Evolutionary conservation across 2,113 vertebrate genomes (phyloP), one percentile per base, ranked within the genome.

Genomic region (Sciurus niger): DNA sequence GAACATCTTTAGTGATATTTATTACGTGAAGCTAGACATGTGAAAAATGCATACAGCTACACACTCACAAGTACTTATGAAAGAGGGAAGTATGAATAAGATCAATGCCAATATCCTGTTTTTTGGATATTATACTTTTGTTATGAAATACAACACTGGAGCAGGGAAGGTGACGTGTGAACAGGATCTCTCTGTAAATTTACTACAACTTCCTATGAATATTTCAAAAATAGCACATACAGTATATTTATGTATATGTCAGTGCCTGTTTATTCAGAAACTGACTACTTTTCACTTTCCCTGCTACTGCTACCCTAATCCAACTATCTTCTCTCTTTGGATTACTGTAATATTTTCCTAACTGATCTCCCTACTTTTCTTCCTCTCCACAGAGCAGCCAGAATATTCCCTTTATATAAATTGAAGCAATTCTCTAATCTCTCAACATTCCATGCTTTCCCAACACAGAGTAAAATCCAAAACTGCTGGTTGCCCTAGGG

Each of bases 341-440:
- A 70, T 84, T 68, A 80, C 6, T 12, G 1, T 65, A 92, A 65
- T 8, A 53, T 37, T 30, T n/a, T 82, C 12, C 55, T 63, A 46
- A 70, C 16, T 84, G 40, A 34, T 86, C 13, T 58, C 6, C 46
- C 5, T 85, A 37, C 53, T 79, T 90, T 25, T 76, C 55, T 78
- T 96, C 3, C 37, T 90, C 48, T 87, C 60, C 58, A 60, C 28
- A 68, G 20, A 82, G 11, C 3, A 67, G 32, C 25, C 53, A 91
- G 58, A 94, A 87, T 82, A 58, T 74, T 72, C 14, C 40, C n/a
- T 78, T 70, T 93, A 93, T 72, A 73, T 90, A 82, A 93, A 80
- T 86, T 13, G 60, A 80, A 80, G 58, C 48, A 90, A 63, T 32
- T 37, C 22, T 73, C 5, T 73, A 34, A 76, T 90, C 46, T 93